These are phyloP conservation scores for Peucedramus taeniatus DNA, from an alignment of 2,113 vertebrate genomes.

Conservation along the genomic window DNA sequence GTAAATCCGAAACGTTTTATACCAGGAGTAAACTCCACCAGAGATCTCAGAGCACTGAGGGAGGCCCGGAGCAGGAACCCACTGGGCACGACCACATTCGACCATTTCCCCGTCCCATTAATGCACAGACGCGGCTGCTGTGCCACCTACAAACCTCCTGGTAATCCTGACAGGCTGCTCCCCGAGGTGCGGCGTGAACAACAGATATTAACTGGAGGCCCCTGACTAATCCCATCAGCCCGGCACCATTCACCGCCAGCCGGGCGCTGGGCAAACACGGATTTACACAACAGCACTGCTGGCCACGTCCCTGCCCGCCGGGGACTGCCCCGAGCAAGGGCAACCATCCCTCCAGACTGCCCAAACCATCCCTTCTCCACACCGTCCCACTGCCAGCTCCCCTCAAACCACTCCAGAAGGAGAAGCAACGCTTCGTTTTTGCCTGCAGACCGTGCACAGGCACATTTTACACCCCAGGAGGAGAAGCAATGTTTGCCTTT, in stretches of 20 bases:
- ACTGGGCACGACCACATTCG: background rate
- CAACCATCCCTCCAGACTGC: background rate
- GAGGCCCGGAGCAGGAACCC: background rate
- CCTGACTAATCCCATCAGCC: conserved; percentile 16
- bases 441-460: background rate
- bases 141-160: background rate
- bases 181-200: background rate
- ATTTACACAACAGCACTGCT: background rate
- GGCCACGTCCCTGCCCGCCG: fast-evolving
- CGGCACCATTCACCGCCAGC: background rate
- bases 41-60: background rate
- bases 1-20: background rate
- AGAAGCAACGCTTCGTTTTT: background rate
- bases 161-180: background rate
- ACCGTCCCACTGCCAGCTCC: background rate
- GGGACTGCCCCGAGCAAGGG: background rate
- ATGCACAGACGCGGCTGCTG: background rate
- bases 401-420: background rate
- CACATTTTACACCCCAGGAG: background rate
- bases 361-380: background rate
- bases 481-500: fast-evolving
- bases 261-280: background rate
- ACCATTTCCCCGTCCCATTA: background rate
- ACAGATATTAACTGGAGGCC: background rate
- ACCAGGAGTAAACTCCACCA: background rate